A percentile compares a stretch with the other conserved stretches of the same genome.
Evolutionary conservation across 2,113 vertebrate genomes (phyloP).

Genomic region (Epinephelus fuscoguttatus): DNA sequence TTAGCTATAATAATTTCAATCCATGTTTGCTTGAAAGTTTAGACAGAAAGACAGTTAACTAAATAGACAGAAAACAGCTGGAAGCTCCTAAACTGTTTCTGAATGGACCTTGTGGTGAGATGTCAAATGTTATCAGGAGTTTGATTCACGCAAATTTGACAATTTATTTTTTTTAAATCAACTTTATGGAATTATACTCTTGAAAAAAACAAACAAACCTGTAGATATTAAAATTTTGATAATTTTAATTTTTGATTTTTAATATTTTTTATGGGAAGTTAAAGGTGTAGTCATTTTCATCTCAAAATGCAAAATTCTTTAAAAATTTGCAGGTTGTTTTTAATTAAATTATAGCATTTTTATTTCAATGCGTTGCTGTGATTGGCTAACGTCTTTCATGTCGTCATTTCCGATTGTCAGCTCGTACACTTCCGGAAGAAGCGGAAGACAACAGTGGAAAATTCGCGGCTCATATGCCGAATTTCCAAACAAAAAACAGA

Average conservation of each 20-base stretch:
- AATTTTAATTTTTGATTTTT: not conserved
- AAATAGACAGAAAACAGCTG: not conserved
- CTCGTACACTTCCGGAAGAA: conserved; percentile 64
- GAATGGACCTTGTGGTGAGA: not conserved
- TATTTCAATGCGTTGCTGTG: not conserved
- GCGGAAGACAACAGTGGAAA: conserved; percentile 62
- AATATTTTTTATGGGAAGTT: not conserved
- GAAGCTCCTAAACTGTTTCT: not conserved
- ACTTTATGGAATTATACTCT: not conserved
- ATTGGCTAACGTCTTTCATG: conserved; percentile 1
- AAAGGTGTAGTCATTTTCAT: not conserved
- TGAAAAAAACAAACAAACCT: not conserved
- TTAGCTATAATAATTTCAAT: too few species aligned
- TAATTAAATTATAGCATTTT: too few species aligned
- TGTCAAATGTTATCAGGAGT: too few species aligned
- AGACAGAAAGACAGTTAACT: not conserved
- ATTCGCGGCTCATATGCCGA: not conserved
- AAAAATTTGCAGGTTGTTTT: not conserved
- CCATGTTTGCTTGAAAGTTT: not conserved
- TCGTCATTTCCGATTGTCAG: conserved; percentile 56
- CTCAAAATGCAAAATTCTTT: not conserved
- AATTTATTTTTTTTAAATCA: too few species aligned
- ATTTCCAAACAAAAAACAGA: not conserved
- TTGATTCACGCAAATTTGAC: not conserved
- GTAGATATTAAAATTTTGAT: too few species aligned